Base-by-base conservation (phyloP, 2,888 invertebrate species). In the Agrypnus murinus region DNA sequence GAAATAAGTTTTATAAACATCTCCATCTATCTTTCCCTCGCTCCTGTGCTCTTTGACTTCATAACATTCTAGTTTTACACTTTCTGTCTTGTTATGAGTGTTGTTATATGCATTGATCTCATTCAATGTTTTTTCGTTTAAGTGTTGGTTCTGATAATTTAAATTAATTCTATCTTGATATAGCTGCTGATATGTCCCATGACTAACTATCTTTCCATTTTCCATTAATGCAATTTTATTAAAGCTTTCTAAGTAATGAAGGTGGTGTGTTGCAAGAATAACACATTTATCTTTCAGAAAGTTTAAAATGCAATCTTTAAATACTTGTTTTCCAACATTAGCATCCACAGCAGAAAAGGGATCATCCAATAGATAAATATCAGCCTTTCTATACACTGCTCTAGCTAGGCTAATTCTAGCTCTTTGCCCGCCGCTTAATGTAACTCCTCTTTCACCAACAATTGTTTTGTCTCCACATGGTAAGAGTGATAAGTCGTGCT, bases 331-430 rank as follows among this genome's bases (percentile, higher is more conserved):
- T 0, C 95, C 94, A 1, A 96, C 96, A 81, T 93, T 92, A 0
- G 95, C 90, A 86, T 96, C 96, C 10, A 96, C 96, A 0, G 96
- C 96, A 74, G 94, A 92, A n/a, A 96, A 86, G 0, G 96, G 96
- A 86, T 96, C 96, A 83, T 96, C 96, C 58, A 96, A 86, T 8
- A 96, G 85, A 81, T 95, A 96, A 71, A 96, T 91, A 73, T 95
- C 93, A 0, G 93, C 91, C 65, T 94, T 90, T 34, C 92, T 90
- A 84, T 95, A 96, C 0, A 95, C 90, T 0, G 95, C 92, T 73
- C 96, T 90, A 0, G 94, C 95, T 48, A 97, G 88, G 58, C 93
- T 94, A 64, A 97, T 92, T 75, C 96, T 89, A 0, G 96, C 95
- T 74, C 93, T 91, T 82, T 96, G 96, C 1, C 95, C 93, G 81